Conservation (phyloP, 2,797 vertebrate genomes). For the Garrulus glandarius region DNA sequence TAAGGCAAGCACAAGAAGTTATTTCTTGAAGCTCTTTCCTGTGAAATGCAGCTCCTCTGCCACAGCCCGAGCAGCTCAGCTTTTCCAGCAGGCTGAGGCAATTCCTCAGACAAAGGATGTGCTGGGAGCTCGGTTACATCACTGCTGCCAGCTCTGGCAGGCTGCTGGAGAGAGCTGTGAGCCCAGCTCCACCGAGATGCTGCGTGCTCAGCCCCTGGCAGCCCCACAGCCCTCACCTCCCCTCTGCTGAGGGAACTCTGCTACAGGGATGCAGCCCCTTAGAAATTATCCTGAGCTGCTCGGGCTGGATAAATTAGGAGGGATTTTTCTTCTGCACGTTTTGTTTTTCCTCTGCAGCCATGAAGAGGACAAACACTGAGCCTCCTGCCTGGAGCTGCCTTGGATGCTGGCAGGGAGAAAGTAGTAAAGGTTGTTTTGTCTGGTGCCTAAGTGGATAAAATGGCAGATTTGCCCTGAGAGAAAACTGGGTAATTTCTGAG, state of each 20-base stretch:
- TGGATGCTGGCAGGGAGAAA: neutral
- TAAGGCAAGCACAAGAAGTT: neutral
- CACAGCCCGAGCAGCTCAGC: neutral
- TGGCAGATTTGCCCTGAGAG: neutral
- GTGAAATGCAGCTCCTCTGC: neutral
- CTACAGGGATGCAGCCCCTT: neutral
- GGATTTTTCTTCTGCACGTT: neutral
- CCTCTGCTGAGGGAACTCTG: neutral
- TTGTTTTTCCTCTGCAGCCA: neutral
- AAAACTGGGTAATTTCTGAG: conserved; percentile 5
- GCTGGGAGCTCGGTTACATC: conserved; percentile 62
- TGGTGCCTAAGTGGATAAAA: conserved; percentile 21
- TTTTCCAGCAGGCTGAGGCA: conserved; percentile 16
- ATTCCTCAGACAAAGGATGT: conserved; percentile 66
- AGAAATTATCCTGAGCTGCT: neutral
- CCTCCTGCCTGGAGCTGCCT: neutral
- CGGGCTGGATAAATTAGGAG: neutral
- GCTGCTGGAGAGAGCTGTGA: neutral
- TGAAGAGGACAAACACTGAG: neutral
- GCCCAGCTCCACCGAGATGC: conserved; percentile 15
- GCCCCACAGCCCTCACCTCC: neutral
- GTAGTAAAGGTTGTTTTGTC: neutral
- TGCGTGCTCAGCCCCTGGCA: neutral
- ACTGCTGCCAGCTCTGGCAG: neutral
- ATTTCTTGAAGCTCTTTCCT: neutral